Conservation (phyloP, 2,888 invertebrate species). For the Trissolcus japonicus region DNA sequence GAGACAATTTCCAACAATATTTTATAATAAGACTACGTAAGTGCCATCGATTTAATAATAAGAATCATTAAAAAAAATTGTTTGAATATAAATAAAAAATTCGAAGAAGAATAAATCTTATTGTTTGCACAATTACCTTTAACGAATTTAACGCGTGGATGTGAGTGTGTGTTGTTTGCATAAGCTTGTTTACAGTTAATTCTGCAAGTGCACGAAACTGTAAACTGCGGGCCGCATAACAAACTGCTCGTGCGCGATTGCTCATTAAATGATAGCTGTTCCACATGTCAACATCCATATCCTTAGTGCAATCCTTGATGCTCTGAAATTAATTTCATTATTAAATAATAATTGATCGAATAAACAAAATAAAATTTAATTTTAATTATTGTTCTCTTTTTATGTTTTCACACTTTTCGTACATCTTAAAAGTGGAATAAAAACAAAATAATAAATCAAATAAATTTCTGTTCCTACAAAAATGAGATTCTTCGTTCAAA, state of each 20-base stretch:
- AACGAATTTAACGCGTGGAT: constrained; percentile 75
- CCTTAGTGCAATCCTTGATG: constrained; percentile 79
- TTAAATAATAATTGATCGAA: not conserved
- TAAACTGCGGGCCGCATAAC: constrained; percentile 80
- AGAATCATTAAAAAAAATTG: not conserved
- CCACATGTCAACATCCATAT: constrained; percentile 83
- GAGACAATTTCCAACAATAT: not conserved
- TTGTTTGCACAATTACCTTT: constrained; percentile 70
- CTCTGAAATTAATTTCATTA: constrained; percentile 29
- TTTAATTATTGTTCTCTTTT: not conserved
- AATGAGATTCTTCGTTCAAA: too few relatives aligned
- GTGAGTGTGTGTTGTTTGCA: constrained; percentile 78
- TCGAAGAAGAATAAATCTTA: not conserved
- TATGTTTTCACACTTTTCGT: not conserved
- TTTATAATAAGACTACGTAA: not conserved
- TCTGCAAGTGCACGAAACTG: constrained; percentile 83
- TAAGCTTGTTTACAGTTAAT: constrained; percentile 81
- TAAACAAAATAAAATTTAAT: not conserved
- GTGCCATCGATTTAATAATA: too few relatives aligned
- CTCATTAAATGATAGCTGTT: constrained; percentile 83
- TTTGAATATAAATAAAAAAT: not conserved
- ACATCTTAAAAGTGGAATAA: too few relatives aligned
- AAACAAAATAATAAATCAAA: too few relatives aligned
- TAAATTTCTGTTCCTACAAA: too few relatives aligned
- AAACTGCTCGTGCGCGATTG: constrained; percentile 83